Evolutionary conservation across 1,140 invertebrate genomes (phyloP), one percentile per base, ranked within the genome.

Genomic region (Euura saliciscinereae): DNA sequence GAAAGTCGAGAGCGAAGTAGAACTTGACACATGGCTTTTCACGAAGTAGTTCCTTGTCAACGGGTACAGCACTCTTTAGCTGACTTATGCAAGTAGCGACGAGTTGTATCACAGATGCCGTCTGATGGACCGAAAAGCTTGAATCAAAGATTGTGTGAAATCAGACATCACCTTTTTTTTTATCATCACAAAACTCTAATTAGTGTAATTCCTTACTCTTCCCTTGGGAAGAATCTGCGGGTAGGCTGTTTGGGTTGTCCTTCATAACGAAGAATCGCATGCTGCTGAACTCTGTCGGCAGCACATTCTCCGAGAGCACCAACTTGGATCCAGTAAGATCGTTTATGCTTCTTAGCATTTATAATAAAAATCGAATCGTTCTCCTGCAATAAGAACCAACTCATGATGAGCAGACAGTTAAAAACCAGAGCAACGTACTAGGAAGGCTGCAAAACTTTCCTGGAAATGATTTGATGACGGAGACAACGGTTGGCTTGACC

Each of bases 121-220:
- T 94, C 92, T 87, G 94, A 86, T 71, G 93, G 92, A 84, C 94
- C 94, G 85, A 95, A 89, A 77, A 93, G 91, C 94, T 95, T 88
- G 79, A 73, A 75, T 73, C 42, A 69, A 43, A 3, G 11, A 45
- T 11, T 13, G 4, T 8, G 13, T 45, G 7, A 2, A 74, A n/a
- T n/a, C n/a, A n/a, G n/a, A n/a, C n/a, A n/a, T n/a, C n/a, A n/a
- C n/a, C n/a, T n/a, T n/a, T 59, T 44, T 70, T 73, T 8, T 66
- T 51, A 10, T 65, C 65, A 59, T 72, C 65, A 43, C 75, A 45
- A 8, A 66, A 65, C 46, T 76, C 45, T 69, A n/a, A n/a, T n/a
- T n/a, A n/a, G n/a, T n/a, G 67, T 42, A 71, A 51, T 51, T 51
- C 74, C 75, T 75, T 70, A 82, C 81, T 4, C 77, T n/a, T 43